Percentiles rank a stretch among this genome's conserved stretches.
These are phyloP conservation scores for Atta colombica DNA, from an alignment of 1,140 invertebrate genomes.

Conservation along the genomic window DNA sequence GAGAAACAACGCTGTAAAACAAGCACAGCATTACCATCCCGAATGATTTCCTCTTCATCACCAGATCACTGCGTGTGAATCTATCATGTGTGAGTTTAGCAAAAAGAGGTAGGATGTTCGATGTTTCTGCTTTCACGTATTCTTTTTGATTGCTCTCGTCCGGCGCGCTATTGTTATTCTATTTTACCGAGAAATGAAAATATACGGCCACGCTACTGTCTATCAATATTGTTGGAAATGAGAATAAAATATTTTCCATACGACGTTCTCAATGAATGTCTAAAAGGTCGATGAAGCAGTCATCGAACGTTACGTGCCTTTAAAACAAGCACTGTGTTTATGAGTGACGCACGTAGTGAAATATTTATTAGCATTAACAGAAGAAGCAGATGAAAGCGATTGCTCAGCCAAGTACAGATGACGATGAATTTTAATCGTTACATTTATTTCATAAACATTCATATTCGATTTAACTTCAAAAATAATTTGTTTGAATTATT, in stretches of 20 bases:
- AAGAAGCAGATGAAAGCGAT: conserved; percentile 2
- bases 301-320: conserved; percentile 65
- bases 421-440: conserved; percentile 25
- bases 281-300: conserved; percentile 44
- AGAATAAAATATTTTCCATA: conserved; percentile 33
- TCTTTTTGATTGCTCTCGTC: conserved; percentile 49
- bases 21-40: conserved; percentile 19
- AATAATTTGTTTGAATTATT: conserved; percentile 28
- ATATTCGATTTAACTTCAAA: conserved; percentile 21
- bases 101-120: conserved; percentile 58
- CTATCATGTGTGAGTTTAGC: conserved; percentile 57
- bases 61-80: conserved; percentile 57
- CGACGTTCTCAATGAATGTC: conserved; percentile 2
- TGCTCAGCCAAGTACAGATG: not conserved
- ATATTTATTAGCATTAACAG: conserved; percentile 37
- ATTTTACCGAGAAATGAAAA: conserved; percentile 40
- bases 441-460: conserved; percentile 31
- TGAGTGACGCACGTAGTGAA: conserved; percentile 81
- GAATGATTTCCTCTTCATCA: conserved; percentile 40
- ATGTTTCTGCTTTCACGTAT: conserved; percentile 68
- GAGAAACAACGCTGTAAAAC: not conserved
- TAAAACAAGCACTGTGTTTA: conserved; percentile 79
- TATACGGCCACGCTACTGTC: conserved; percentile 4
- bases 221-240: conserved; percentile 33
- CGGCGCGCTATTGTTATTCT: conserved; percentile 37